Percentiles rank a stretch among this genome's conserved stretches.
phyloP scores from a whole-genome alignment of 2,888 invertebrate genomes.

The Corbicula japonica region DNA sequence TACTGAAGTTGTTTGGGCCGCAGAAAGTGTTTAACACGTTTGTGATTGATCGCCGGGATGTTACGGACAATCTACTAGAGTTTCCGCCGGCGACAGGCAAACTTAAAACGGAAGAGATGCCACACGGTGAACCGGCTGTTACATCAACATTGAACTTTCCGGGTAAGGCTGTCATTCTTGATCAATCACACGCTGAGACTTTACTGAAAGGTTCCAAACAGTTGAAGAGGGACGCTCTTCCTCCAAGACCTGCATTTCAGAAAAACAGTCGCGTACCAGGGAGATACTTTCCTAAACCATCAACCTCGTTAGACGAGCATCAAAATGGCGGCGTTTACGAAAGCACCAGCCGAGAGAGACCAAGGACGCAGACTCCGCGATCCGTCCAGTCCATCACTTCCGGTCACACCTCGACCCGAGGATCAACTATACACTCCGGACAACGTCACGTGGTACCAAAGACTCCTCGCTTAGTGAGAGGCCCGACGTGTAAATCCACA shows the following conservation, averaged over 20 bases:
- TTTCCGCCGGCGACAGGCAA: conserved; percentile 17
- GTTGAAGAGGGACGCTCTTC: conserved; percentile 51
- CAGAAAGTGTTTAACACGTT: conserved; percentile 63
- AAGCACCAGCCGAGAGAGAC: conserved; percentile 17
- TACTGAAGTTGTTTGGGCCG: conserved; percentile 62
- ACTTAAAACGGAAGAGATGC: conserved; percentile 42
- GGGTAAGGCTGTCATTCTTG: conserved; percentile 44
- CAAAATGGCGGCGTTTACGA: neutral
- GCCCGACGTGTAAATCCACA: conserved; percentile 42
- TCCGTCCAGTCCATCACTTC: conserved; percentile 33
- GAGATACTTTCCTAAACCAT: conserved; percentile 72
- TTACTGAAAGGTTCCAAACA: conserved; percentile 20
- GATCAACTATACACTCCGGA: conserved; percentile 20
- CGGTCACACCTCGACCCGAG: conserved; percentile 14
- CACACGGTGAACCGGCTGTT: conserved; percentile 33
- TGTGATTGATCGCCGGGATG: conserved; percentile 47
- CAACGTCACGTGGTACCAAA: conserved; percentile 14
- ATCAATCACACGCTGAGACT: too few species aligned
- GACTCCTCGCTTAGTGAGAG: conserved; percentile 38
- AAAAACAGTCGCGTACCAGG: conserved; percentile 64
- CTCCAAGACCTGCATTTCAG: conserved; percentile 60
- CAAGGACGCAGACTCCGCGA: conserved; percentile 55
- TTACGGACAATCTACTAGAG: conserved; percentile 46
- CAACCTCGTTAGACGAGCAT: conserved; percentile 50
- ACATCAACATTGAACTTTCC: conserved; percentile 57